Evolutionary conservation across 2,113 vertebrate species (phyloP).

Genomic region (Sula dactylatra): DNA sequence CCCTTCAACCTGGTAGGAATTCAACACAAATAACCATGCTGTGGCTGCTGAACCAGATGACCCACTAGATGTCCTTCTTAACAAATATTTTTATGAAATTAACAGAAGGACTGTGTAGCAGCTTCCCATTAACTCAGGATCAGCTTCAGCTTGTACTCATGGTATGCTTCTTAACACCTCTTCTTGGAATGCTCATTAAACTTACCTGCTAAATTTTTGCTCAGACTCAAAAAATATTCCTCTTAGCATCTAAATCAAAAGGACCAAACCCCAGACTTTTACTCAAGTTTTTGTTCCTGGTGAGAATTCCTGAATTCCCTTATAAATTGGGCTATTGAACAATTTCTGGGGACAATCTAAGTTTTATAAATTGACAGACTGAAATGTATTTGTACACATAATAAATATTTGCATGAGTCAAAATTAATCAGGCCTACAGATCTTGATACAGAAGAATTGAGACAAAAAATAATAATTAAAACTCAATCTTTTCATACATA

Average conservation of each 20-base stretch:
- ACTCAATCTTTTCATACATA: not conserved
- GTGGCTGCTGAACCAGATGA: not conserved
- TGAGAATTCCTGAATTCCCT: not conserved
- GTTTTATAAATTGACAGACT: not conserved
- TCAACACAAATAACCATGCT: not conserved
- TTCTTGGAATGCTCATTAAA: not conserved
- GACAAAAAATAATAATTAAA: not conserved
- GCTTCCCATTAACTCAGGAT: not conserved
- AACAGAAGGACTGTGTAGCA: not conserved
- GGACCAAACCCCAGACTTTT: not conserved
- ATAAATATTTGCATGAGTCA: not conserved
- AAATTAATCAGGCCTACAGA: not conserved
- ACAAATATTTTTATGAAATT: conserved; percentile 45
- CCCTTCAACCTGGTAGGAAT: not conserved
- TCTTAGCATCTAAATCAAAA: not conserved
- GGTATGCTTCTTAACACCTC: not conserved
- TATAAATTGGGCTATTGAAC: not conserved
- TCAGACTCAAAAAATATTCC: not conserved
- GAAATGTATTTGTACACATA: not conserved
- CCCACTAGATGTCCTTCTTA: conserved; percentile 62
- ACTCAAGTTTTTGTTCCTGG: not conserved
- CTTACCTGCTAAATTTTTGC: not conserved
- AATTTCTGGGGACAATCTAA: not conserved
- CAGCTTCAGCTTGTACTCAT: not conserved
- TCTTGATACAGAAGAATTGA: not conserved